phyloP scores from a whole-genome alignment of 2,888 invertebrate species.

The Ochropleura plecta region DNA sequence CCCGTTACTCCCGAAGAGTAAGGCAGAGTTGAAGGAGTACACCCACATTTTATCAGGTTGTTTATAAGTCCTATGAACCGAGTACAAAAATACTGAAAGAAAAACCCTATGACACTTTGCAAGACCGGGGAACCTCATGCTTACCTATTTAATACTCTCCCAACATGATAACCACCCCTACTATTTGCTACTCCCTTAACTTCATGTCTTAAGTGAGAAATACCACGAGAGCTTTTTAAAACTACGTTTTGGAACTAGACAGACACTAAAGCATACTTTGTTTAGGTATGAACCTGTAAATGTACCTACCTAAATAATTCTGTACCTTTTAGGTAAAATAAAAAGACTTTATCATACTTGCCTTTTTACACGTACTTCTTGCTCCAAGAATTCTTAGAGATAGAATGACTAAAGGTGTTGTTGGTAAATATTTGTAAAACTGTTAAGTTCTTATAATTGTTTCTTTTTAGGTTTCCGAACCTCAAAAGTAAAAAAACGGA shows the following conservation, averaged over 20 bases:
- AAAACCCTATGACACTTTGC: no score
- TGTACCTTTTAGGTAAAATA: not conserved
- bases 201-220: not conserved
- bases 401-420: not conserved
- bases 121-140: no score
- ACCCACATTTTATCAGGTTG: no score
- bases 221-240: not conserved
- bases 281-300: not conserved
- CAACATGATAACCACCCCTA: not conserved
- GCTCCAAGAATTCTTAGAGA: not conserved
- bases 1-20: no score
- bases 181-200: not conserved
- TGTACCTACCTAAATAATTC: not conserved
- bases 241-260: slow-evolving; percentile 15
- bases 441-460: not conserved
- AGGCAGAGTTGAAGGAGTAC: no score
- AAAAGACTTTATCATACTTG: not conserved
- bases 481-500: no score
- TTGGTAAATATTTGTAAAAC: not conserved
- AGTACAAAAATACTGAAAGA: no score
- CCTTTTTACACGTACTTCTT: not conserved
- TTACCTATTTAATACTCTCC: not conserved
- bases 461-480: no score
- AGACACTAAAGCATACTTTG: not conserved
- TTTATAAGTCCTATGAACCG: no score